Base-by-base conservation (phyloP, 2,888 invertebrate genomes). In the Hypercompe scribonia region DNA sequence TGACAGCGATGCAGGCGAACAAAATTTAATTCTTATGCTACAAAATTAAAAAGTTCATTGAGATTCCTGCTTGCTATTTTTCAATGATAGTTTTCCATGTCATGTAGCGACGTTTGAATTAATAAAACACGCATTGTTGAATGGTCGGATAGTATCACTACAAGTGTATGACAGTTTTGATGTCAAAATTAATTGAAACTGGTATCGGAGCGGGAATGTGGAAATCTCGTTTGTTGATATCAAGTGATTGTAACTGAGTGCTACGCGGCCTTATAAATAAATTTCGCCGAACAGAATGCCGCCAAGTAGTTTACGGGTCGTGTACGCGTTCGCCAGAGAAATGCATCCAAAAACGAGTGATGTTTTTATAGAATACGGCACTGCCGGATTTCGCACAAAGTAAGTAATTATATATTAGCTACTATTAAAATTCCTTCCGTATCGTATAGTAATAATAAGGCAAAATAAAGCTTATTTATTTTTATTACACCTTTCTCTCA, bases 351-450 rank as follows among this genome's bases (percentile, higher is more conserved):
- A 97, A 93, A 97, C 96, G 65, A 93, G 96, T 72, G 96, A 96
- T 86, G 96, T 96, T 81, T 96, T 96, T 88, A 97, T 98, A 85
- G 96, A 97, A 92, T 98, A 98, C 95, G 98, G 98, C 84, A 98
- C 98, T 77, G 98, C 98, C 84, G 98, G 98, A 89, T 98, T 98
- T 92, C 97, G 98, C 87, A 97, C 97, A 87, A 97, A 97, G 98
- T 98, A 93, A 96, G 96, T 95, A 86, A 80, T 84, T 83, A 80
- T 86, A 81, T 82, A 42, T 34, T 75, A 82, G 58, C 83, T 81
- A 82, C 77, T 86, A 81, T 80, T 77, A 76, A 70, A 78, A 81
- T 81, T 76, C 73, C 81, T 79, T 77, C 78, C 82, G 82, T 81
- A 72, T 82, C 76, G 76, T 71, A 73, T 74, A 83, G 78, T 84